Evolutionary conservation across 2,888 invertebrate species (phyloP), one percentile per base, ranked within the genome.

Genomic region (Tetanocera ferruginea): DNA sequence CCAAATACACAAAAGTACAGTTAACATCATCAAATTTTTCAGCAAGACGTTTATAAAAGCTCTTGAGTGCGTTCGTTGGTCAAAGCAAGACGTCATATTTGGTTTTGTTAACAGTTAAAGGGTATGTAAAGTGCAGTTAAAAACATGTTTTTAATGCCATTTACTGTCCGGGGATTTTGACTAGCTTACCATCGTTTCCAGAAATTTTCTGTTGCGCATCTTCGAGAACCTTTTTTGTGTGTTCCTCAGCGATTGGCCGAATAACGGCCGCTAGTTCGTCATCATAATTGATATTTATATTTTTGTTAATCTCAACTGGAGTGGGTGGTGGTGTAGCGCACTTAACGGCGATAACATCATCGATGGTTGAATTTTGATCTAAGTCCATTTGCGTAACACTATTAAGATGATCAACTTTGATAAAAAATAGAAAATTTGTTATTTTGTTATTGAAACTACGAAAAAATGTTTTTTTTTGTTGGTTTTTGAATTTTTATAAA

Each of bases 181-280:
- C 55, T 66, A 66, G 19, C 74, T 82, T 79, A 85, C 86, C 84
- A 60, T 70, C 79, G 37, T 72, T 71, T 49, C 82, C 78, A n/a
- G n/a, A n/a, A 70, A 83, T 76, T 69, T 78, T 82, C 64, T 82
- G 74, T n/a, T 83, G 82, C 3, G 82, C 78, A 55, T 80, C 71
- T 52, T 80, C 78, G n/a, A 83, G 75, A 9, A 82, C 77, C 62
- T 80, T 71, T 5, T 70, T 43, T 6, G 83, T 82, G 31, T 82
- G 83, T 25, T 83, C 80, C 37, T 80, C 81, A 5, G 83, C 83
- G 49, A 82, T 78, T 37, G 78, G 76, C 25, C 80, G 78, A 67
- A 82, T 80, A n/a, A 66, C 72, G 43, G 67, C 67, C 1, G 25
- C 72, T 8, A 70, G 23, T 5, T 78, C 78, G 2, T 80, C 78